A percentile compares a stretch with the other conserved stretches of the same genome.
phyloP scores from a whole-genome alignment of 2,888 invertebrate species.

The Drosophila pseudotakahashii region DNA sequence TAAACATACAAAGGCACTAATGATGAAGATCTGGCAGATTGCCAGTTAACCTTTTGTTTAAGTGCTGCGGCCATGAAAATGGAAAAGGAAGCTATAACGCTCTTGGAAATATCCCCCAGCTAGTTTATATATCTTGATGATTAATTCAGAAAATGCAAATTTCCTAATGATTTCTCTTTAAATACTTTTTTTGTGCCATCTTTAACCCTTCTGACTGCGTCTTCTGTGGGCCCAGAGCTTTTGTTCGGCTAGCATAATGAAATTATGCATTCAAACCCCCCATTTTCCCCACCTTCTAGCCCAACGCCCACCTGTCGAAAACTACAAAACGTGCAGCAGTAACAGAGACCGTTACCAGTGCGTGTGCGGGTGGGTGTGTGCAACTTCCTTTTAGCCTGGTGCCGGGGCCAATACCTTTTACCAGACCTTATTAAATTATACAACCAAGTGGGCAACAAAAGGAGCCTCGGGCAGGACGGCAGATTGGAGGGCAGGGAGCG shows the following conservation, averaged over 20 bases:
- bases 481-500: neutral
- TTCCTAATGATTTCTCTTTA: neutral
- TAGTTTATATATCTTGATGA: conserved; percentile 9
- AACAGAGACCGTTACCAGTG: conserved; percentile 13
- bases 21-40: conserved; percentile 45
- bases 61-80: neutral
- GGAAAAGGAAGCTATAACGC: conserved; percentile 8
- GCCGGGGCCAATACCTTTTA: conserved; percentile 57
- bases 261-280: conserved; percentile 51
- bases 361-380: conserved; percentile 24
- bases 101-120: neutral
- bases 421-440: conserved; percentile 73
- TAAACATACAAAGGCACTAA: conserved; percentile 28
- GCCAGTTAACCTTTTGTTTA: conserved; percentile 8
- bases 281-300: neutral
- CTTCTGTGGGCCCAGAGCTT: conserved; percentile 14
- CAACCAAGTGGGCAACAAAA: conserved; percentile 48
- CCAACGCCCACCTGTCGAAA: conserved; percentile 62
- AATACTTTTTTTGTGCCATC: neutral
- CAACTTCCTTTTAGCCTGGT: conserved; percentile 43
- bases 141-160: neutral
- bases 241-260: conserved; percentile 55
- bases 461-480: conserved; percentile 25
- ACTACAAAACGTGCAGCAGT: conserved; percentile 68
- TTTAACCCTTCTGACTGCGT: conserved; percentile 7